These are phyloP conservation scores for Campylorhamphus procurvoides DNA, from an alignment of 2,113 vertebrate genomes.

Conservation along the genomic window DNA sequence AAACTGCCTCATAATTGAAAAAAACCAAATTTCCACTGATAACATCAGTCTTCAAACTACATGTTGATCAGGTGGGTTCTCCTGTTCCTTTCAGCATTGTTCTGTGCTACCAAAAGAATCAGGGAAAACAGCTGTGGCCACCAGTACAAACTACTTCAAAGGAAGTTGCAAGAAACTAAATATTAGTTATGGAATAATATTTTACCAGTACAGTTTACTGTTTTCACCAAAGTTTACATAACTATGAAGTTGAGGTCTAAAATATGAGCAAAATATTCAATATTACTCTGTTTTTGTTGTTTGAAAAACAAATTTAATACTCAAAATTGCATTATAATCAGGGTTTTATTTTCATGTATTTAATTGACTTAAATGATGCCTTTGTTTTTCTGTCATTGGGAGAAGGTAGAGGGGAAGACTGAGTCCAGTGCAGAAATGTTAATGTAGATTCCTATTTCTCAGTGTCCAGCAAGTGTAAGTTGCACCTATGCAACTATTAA, in stretches of 20 bases:
- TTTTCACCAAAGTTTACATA: background rate
- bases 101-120: background rate
- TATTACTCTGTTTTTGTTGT: background rate
- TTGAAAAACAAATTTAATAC: background rate
- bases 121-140: background rate
- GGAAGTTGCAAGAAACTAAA: background rate
- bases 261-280: background rate
- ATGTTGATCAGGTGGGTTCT: background rate
- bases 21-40: fast-evolving
- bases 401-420: background rate
- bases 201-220: background rate
- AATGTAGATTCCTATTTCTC: background rate
- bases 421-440: background rate
- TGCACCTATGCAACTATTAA: background rate
- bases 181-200: background rate
- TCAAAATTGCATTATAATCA: background rate
- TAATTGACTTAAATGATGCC: background rate
- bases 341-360: background rate
- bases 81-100: background rate
- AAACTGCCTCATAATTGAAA: background rate
- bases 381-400: background rate
- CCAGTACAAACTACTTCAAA: background rate
- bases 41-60: background rate
- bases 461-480: background rate
- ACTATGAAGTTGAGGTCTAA: background rate